Base-by-base conservation (phyloP, 1,140 invertebrate genomes). In the Microplitis demolitor region DNA sequence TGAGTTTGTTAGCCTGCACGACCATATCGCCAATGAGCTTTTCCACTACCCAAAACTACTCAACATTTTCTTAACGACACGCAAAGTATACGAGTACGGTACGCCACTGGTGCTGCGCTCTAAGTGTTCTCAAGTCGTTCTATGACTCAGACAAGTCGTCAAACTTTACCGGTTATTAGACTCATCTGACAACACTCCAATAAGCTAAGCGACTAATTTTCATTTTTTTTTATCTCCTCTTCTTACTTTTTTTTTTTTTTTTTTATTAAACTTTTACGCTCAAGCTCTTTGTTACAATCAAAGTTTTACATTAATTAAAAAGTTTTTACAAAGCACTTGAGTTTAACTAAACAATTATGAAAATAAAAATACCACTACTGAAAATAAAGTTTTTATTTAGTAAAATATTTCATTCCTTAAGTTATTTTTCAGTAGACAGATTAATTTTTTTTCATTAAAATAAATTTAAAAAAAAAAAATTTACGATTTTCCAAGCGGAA, bases 71-170 rank as follows among this genome's bases (percentile, higher is more conserved):
- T 24, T 24, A 58, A 58, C 56, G 56, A 58, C 56, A 58, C 56
- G 16, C 9, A 58, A 58, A 16, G 14, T 58, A 4, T 3, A 9
- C 9, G 51, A 54, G 51, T 54, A 14, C 16, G 51, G 11, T 54
- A 54, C 51, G 16, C 56, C 24, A 31, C 14, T 31, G 14, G 14
- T 31, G 24, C 56, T 24, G 0, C 24, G 16, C 56, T 24, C 56
- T 24, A 58, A 58, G 56, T 58, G 56, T 58, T 58, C 56, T 58
- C 24, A 31, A 58, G 56, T 24, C 56, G 56, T 58, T 58, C 14
- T 58, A 31, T 58, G 56, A 58, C 56, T 58, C 56, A 58, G 56
- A 16, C 56, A 58, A 58, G 56, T 58, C 56, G 8, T 58, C 56
- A 58, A 58, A 58, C 56, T 58, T 58, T 24, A 58, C 14, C 9